Evolutionary conservation across 2,888 invertebrate genomes (phyloP).

Genomic region (Xestia rhomboidea): DNA sequence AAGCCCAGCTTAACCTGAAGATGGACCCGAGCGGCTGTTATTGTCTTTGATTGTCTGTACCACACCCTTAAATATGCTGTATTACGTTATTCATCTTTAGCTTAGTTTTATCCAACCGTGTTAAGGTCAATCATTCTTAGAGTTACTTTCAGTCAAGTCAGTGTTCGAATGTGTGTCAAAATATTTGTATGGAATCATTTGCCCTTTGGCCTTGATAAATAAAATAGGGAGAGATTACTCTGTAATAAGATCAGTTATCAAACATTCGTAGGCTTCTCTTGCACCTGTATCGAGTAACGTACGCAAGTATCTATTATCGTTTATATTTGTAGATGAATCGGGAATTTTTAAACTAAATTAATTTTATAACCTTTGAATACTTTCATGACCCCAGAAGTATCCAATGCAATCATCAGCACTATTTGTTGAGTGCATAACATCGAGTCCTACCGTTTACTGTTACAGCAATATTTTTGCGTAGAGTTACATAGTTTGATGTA

Average conservation of each 20-base stretch:
- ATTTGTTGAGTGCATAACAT: not conserved
- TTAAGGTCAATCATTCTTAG: not conserved
- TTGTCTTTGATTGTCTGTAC: too few species aligned
- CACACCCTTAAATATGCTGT: too few species aligned
- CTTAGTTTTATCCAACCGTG: not conserved
- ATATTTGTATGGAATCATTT: not conserved
- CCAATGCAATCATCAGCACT: not conserved
- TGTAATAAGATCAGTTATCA: slow-evolving; percentile 24
- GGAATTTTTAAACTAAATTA: too few species aligned
- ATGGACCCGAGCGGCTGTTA: too few species aligned
- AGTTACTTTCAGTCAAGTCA: not conserved
- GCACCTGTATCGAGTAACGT: slow-evolving; percentile 27
- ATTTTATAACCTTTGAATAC: too few species aligned
- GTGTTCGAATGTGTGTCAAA: not conserved
- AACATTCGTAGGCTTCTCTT: slow-evolving; percentile 16
- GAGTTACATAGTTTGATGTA: not conserved
- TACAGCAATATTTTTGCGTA: not conserved
- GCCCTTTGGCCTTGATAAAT: slow-evolving; percentile 2
- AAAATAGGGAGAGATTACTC: not conserved
- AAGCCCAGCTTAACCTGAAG: too few species aligned
- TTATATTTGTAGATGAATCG: too few species aligned
- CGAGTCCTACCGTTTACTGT: not conserved
- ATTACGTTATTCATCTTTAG: not conserved
- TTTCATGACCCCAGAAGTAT: too few species aligned
- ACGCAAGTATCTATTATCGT: not conserved